A percentile compares a stretch with the other conserved stretches of the same genome.
Conservation (phyloP, 2,113 vertebrate genomes). For the Cyanoliseus patagonus region DNA sequence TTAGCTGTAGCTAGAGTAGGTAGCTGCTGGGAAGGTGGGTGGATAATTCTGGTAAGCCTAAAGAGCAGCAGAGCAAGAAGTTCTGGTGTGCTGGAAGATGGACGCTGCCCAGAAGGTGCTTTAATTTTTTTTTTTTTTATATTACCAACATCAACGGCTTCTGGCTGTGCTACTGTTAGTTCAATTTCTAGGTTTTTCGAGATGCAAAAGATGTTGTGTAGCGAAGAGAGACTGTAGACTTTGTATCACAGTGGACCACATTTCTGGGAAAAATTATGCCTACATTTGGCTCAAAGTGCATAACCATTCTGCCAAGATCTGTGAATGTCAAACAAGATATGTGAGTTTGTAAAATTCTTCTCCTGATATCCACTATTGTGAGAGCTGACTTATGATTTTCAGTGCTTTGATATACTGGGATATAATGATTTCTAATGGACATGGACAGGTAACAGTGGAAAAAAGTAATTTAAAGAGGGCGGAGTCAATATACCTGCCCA, state of each 20-base stretch:
- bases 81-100: not conserved
- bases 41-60: not conserved
- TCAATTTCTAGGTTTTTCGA: not conserved
- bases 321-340: not conserved
- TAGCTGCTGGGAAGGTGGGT: not conserved
- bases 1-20: not conserved
- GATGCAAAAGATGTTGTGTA: not conserved
- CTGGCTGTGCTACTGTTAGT: not conserved
- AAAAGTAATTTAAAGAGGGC: not conserved
- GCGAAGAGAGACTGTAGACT: not conserved
- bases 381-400: not conserved
- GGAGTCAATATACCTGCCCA: not conserved
- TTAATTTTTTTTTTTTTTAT: not conserved
- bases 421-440: not conserved
- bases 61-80: not conserved
- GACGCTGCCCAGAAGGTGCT: not conserved
- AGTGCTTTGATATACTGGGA: not conserved
- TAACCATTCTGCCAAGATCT: not conserved
- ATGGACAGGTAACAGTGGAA: not conserved
- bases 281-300: not conserved
- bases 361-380: not conserved
- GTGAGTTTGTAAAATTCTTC: not conserved
- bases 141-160: not conserved
- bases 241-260: not conserved
- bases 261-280: not conserved